A percentile compares a stretch with the other conserved stretches of the same genome.
Conservation (phyloP, 1,140 invertebrate genomes). For the Globodera rostochiensis region DNA sequence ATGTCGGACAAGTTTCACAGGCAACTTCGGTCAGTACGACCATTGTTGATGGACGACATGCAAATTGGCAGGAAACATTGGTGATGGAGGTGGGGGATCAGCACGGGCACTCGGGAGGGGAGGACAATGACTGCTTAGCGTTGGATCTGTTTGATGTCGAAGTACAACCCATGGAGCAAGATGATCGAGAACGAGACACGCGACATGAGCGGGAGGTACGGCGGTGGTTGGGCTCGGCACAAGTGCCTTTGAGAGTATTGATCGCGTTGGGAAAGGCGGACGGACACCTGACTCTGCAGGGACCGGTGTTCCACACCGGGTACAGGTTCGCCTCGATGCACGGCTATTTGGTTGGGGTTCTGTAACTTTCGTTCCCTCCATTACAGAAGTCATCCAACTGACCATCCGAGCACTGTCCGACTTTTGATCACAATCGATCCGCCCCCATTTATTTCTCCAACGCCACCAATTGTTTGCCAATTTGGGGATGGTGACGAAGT, state of each 20-base stretch:
- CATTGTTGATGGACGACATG: constrained; percentile 37
- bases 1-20: constrained; percentile 27
- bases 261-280: constrained; percentile 46
- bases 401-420: constrained; percentile 35
- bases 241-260: constrained; percentile 44
- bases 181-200: constrained; percentile 51
- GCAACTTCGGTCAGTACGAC: constrained; percentile 23
- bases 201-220: constrained; percentile 39
- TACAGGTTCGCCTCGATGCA: constrained; percentile 37
- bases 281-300: constrained; percentile 37
- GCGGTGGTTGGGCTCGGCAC: constrained; percentile 34
- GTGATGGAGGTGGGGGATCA: constrained; percentile 33
- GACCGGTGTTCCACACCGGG: constrained; percentile 44
- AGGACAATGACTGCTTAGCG: constrained; percentile 23
- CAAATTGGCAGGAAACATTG: constrained; percentile 53
- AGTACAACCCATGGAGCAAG: constrained; percentile 37
- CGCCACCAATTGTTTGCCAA: not conserved
- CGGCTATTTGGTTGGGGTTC: too few relatives aligned
- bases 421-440: constrained; percentile 2
- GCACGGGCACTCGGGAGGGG: constrained; percentile 12
- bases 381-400: constrained; percentile 37
- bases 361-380: constrained; percentile 22
- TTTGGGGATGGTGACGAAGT: not conserved
- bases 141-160: constrained; percentile 42
- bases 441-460: not conserved